Percentiles rank a stretch among this genome's conserved stretches.
Conservation (phyloP, 2,888 invertebrate genomes). For the Pandemis corylana region DNA sequence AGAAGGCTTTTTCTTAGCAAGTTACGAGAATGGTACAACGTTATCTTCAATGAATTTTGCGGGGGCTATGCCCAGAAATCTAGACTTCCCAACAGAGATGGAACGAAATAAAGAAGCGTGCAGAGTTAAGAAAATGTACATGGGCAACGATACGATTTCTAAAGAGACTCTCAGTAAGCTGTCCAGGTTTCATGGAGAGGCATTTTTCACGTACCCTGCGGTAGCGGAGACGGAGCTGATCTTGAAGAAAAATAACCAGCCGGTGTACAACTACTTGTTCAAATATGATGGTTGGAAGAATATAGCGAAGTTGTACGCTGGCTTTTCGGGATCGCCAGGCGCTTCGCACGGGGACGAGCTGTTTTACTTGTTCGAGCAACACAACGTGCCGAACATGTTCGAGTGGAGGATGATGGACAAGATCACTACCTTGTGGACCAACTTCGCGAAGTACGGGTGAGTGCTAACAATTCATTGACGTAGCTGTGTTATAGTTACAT, state of each 20-base stretch:
- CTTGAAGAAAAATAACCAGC: constrained; percentile 55
- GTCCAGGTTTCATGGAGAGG: constrained; percentile 65
- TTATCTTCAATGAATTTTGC: constrained; percentile 57
- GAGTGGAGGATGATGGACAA: constrained; percentile 50
- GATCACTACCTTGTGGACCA: constrained; percentile 45
- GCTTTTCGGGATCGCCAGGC: constrained; percentile 53
- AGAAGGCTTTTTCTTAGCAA: constrained; percentile 66
- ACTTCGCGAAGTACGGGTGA: constrained; percentile 43
- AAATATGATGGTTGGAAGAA: constrained; percentile 65
- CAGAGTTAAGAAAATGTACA: constrained; percentile 66
- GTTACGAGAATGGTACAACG: constrained; percentile 63
- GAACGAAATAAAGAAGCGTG: constrained; percentile 54
- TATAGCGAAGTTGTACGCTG: constrained; percentile 53
- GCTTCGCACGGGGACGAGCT: constrained; percentile 73
- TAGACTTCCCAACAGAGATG: constrained; percentile 57
- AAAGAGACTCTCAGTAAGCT: constrained; percentile 58
- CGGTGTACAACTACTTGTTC: constrained; percentile 66
- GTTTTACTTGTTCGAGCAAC: constrained; percentile 70
- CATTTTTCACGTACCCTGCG: constrained; percentile 55
- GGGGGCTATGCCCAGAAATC: constrained; percentile 66
- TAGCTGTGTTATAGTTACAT: too few species aligned
- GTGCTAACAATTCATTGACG: background rate
- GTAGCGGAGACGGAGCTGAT: constrained; percentile 64
- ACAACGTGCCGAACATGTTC: constrained; percentile 53
- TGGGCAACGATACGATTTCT: constrained; percentile 63